Evolutionary conservation across 2,797 vertebrate species (phyloP).

Genomic region (Phrynocephalus forsythii): DNA sequence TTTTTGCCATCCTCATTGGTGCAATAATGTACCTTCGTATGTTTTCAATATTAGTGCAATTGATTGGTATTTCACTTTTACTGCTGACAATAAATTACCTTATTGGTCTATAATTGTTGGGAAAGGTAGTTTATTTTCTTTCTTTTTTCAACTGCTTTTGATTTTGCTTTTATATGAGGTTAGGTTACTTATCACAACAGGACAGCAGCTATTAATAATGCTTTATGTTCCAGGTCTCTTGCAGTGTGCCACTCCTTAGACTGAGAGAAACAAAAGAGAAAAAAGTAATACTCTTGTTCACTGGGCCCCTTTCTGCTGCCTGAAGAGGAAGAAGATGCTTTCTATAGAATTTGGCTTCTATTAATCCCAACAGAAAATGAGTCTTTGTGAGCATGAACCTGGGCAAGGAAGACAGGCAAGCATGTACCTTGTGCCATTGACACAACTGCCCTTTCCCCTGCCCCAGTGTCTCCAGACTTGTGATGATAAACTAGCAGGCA

Average conservation of each 20-base stretch:
- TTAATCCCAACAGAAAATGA: neutral
- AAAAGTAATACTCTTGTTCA: neutral
- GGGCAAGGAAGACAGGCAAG: neutral
- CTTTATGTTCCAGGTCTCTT: constrained; percentile 2
- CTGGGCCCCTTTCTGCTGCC: neutral
- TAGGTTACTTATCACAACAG: neutral
- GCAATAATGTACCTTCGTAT: neutral
- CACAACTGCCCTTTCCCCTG: too few relatives aligned
- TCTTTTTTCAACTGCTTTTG: neutral
- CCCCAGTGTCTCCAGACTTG: too few relatives aligned
- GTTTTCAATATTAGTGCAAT: constrained; percentile 45
- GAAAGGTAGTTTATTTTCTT: neutral
- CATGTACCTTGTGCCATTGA: neutral
- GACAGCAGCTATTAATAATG: neutral
- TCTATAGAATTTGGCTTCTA: neutral
- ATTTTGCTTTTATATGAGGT: neutral
- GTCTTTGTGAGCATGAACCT: neutral
- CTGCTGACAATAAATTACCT: constrained; percentile 32
- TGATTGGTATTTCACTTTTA: constrained; percentile 40
- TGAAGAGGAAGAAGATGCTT: neutral
- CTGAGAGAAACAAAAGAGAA: neutral
- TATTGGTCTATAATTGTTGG: constrained; percentile 15
- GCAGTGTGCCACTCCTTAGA: neutral
- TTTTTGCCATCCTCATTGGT: constrained; percentile 17
- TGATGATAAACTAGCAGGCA: too few relatives aligned